These are phyloP conservation scores for Clamator glandarius DNA, from an alignment of 2,797 vertebrate genomes.

Conservation along the genomic window DNA sequence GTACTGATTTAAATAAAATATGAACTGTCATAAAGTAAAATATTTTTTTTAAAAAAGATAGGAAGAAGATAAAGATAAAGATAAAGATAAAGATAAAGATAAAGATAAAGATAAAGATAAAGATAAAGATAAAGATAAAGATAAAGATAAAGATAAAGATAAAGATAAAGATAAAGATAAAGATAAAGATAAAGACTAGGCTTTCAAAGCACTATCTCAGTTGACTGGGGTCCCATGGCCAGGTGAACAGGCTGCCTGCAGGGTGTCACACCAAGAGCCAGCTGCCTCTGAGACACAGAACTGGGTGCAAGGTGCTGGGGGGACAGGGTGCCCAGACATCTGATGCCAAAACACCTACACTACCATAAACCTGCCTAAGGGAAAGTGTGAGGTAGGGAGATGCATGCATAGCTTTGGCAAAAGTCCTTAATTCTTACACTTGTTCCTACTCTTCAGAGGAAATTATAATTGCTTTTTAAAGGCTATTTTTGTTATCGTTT, in stretches of 20 bases:
- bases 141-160: no score
- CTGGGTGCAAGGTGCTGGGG: background rate
- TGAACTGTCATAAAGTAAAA: background rate
- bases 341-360: fast-evolving
- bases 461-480: fast-evolving
- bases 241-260: background rate
- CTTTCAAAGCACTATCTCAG: no score
- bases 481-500: background rate
- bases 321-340: fast-evolving
- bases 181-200: background rate
- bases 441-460: background rate
- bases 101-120: no score
- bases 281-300: background rate
- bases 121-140: no score
- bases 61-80: background rate
- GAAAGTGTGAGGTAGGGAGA: background rate
- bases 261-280: background rate
- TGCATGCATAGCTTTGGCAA: no score
- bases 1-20: background rate
- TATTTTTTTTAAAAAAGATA: background rate
- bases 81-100: no score
- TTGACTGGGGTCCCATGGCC: fast-evolving
- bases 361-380: fast-evolving
- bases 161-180: no score
- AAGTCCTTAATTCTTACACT: background rate